phyloP scores from a whole-genome alignment of 2,888 invertebrate genomes.

The Pteria penguin region DNA sequence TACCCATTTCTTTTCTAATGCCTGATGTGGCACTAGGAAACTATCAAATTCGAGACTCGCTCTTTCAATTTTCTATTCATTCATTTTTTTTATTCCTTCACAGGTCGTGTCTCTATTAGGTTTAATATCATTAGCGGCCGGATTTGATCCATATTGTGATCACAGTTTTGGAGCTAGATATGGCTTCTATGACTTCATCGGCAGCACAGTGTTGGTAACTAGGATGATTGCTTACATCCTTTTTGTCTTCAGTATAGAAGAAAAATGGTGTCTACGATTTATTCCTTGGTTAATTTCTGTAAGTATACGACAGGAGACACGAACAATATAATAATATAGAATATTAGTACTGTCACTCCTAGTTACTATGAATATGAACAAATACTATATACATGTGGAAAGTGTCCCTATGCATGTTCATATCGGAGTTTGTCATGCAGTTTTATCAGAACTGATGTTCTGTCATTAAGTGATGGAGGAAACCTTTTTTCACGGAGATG shows the following conservation, averaged over 20 bases:
- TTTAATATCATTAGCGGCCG: slow-evolving; percentile 16
- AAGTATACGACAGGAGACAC: slow-evolving; percentile 2
- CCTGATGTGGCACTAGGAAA: too few species aligned
- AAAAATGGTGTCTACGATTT: slow-evolving; percentile 2
- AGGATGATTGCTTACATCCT: slow-evolving; percentile 9
- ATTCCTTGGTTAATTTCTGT: slow-evolving; percentile 17
- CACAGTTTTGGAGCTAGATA: slow-evolving; percentile 6
- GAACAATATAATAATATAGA: too few species aligned
- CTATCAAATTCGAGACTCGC: too few species aligned
- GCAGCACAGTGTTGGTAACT: slow-evolving; percentile 6
- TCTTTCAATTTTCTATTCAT: background rate
- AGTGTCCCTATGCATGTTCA: too few species aligned
- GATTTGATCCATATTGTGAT: slow-evolving; percentile 1
- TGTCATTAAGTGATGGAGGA: too few species aligned
- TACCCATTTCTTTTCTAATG: too few species aligned
- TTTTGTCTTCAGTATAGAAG: slow-evolving; percentile 21
- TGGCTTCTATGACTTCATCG: slow-evolving; percentile 23
- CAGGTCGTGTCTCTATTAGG: slow-evolving; percentile 20
- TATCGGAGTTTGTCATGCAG: background rate
- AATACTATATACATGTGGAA: too few species aligned
- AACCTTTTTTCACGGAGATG: too few species aligned
- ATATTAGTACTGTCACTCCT: too few species aligned
- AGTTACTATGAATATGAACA: too few species aligned
- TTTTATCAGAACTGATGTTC: too few species aligned
- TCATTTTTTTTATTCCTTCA: background rate